Evolutionary conservation across 2,888 invertebrate species (phyloP).

Genomic region (Chromoteleia sp.): DNA sequence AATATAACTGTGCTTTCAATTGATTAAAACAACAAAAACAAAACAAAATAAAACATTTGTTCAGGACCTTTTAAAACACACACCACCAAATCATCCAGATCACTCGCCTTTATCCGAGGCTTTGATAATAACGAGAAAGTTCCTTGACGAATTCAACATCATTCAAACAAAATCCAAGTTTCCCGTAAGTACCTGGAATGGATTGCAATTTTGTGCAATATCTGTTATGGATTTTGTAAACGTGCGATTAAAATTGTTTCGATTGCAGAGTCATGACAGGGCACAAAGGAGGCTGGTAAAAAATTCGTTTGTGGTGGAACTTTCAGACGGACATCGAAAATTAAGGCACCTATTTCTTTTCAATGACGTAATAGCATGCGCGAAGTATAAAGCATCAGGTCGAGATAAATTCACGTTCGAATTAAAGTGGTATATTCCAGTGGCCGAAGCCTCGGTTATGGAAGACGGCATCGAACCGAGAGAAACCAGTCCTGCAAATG

Average conservation of each 20-base stretch:
- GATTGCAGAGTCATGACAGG: slow-evolving; percentile 89
- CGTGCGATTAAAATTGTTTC: slow-evolving; percentile 18
- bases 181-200: slow-evolving; percentile 87
- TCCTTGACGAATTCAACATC: slow-evolving; percentile 96
- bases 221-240: slow-evolving; percentile 6
- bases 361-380: slow-evolving; percentile 97
- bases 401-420: slow-evolving; percentile 96
- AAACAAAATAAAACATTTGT: slow-evolving; percentile 59
- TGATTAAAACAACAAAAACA: too few species aligned
- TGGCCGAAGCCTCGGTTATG: slow-evolving; percentile 92
- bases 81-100: slow-evolving; percentile 92
- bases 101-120: slow-evolving; percentile 92
- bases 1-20: too few species aligned
- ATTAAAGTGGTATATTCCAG: slow-evolving; percentile 96
- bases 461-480: slow-evolving; percentile 89
- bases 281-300: slow-evolving; percentile 95
- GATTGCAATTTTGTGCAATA: background rate
- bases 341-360: slow-evolving; percentile 96
- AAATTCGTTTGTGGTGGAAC: slow-evolving; percentile 97
- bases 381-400: slow-evolving; percentile 95
- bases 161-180: slow-evolving; percentile 93
- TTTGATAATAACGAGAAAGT: slow-evolving; percentile 94
- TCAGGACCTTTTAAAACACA: slow-evolving; percentile 92
- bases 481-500: slow-evolving; percentile 92
- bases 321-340: slow-evolving; percentile 94